Conservation (phyloP, 2,113 vertebrate species). For the Aix galericulata region DNA sequence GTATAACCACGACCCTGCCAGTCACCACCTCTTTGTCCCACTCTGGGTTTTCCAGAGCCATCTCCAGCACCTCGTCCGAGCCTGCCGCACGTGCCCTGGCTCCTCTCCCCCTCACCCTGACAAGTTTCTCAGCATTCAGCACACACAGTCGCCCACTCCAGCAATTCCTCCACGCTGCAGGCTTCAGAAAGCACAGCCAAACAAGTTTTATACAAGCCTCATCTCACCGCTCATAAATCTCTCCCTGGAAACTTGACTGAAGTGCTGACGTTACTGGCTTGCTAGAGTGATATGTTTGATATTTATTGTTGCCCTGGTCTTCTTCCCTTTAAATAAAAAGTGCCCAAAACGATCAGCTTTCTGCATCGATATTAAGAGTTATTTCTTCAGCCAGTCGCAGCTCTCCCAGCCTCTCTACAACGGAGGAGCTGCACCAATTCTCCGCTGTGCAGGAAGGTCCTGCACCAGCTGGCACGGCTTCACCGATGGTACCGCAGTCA, state of each 20-base stretch:
- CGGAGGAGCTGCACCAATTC: neutral
- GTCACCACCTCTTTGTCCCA: neutral
- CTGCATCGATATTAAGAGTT: neutral
- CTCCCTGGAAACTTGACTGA: conserved; percentile 15
- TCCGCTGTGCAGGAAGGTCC: neutral
- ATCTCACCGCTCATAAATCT: conserved; percentile 52
- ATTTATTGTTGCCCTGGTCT: neutral
- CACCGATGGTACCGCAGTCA: rapidly evolving
- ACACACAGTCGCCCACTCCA: neutral
- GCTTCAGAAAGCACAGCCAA: conserved; percentile 25
- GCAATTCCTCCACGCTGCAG: neutral
- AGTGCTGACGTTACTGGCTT: conserved; percentile 22
- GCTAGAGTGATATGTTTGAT: neutral
- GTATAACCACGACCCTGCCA: neutral
- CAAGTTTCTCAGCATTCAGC: neutral
- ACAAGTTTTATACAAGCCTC: neutral
- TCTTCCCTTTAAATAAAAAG: neutral
- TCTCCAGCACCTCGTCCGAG: neutral
- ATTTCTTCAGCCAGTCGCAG: neutral
- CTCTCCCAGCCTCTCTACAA: neutral
- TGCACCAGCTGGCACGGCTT: rapidly evolving
- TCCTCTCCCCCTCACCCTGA: neutral
- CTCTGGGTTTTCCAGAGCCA: neutral
- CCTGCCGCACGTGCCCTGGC: rapidly evolving
- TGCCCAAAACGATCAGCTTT: neutral